These are phyloP conservation scores for Loxodonta africana DNA, from an alignment of 2,113 vertebrate species.

Conservation along the genomic window DNA sequence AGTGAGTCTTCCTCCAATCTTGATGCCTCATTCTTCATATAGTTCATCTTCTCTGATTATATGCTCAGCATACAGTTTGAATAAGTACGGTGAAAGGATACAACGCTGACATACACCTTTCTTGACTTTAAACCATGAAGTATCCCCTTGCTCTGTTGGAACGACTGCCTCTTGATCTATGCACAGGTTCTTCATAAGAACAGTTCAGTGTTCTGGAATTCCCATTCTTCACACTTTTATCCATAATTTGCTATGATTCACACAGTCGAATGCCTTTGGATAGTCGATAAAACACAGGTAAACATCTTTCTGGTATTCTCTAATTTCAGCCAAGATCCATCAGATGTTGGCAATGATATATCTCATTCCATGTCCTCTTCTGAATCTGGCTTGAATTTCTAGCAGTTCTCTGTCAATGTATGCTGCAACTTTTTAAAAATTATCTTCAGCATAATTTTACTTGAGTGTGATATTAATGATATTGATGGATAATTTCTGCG, in stretches of 20 bases:
- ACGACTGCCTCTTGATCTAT: too few relatives aligned
- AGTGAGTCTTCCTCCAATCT: background rate
- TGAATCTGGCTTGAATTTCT: background rate
- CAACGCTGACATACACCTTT: background rate
- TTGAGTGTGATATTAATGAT: background rate
- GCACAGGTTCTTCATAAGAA: background rate
- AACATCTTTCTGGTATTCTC: too few relatives aligned
- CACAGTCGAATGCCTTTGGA: too few relatives aligned
- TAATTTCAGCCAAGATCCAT: too few relatives aligned
- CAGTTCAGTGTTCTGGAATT: background rate
- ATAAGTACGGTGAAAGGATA: background rate
- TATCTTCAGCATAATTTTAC: background rate
- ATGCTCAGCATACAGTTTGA: background rate
- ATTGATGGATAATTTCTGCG: background rate
- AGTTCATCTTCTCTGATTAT: too few relatives aligned
- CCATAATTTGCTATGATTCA: too few relatives aligned
- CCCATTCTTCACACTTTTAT: too few relatives aligned
- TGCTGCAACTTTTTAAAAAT: background rate
- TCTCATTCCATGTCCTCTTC: too few relatives aligned
- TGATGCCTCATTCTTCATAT: background rate
- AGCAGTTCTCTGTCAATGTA: background rate
- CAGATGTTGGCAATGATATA: too few relatives aligned
- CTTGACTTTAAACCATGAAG: background rate
- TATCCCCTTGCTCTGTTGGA: too few relatives aligned
- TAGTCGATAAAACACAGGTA: too few relatives aligned